phyloP scores from a whole-genome alignment of 2,113 vertebrate species.

The Nesogale talazaci region DNA sequence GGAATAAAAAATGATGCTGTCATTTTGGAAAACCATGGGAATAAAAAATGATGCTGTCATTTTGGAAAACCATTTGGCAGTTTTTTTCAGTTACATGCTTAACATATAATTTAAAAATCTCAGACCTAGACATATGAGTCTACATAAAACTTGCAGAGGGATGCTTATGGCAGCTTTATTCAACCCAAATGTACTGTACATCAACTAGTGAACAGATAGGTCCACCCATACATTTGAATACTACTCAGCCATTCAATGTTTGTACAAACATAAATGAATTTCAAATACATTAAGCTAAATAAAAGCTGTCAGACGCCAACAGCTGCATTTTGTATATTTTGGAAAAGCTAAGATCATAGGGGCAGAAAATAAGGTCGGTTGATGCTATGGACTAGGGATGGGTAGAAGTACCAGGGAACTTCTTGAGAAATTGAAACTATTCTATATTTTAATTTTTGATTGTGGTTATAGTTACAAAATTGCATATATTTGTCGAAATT shows the following conservation, averaged over 20 bases:
- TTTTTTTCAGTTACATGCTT: conserved; percentile 22
- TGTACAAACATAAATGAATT: not conserved
- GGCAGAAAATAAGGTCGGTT: conserved; percentile 30
- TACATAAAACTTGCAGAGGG: not conserved
- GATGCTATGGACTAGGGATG: not conserved
- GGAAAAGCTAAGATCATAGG: conserved; percentile 16
- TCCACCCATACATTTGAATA: not conserved
- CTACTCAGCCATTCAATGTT: conserved; percentile 9
- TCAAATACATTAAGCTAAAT: conserved; percentile 10
- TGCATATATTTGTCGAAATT: not conserved
- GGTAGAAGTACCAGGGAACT: not conserved
- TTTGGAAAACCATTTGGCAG: not conserved
- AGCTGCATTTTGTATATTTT: not conserved
- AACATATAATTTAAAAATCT: not conserved
- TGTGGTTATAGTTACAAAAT: not conserved
- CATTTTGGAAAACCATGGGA: conserved; percentile 12
- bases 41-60: not conserved
- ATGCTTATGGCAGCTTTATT: not conserved
- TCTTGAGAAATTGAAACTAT: not conserved
- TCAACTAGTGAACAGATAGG: not conserved
- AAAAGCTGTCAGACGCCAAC: conserved; percentile 22
- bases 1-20: not conserved
- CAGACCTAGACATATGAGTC: not conserved
- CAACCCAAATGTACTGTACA: not conserved
- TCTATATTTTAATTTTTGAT: not conserved